Evolutionary conservation across 35 echinoderm and acorn worm genomes (phyloP).

Genomic region (Chiridota heheva): DNA sequence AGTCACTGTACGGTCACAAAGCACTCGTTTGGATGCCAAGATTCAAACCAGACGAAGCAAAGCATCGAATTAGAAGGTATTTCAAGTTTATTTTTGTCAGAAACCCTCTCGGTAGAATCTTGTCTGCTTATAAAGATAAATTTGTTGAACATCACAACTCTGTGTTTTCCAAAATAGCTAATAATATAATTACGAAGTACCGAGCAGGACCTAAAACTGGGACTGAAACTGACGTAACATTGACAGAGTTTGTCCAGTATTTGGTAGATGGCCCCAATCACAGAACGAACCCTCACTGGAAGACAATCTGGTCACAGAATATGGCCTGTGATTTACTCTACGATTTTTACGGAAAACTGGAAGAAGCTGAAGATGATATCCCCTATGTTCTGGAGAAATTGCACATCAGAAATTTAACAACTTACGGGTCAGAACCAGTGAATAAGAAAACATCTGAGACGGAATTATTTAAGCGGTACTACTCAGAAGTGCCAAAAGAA

Average conservation of each 20-base stretch:
- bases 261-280: slow-evolving; percentile 43
- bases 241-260: slow-evolving; percentile 81
- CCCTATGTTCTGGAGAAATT: slow-evolving; percentile 69
- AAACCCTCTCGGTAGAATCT: slow-evolving; percentile 78
- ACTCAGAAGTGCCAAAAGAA: slow-evolving; percentile 56
- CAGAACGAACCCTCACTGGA: slow-evolving; percentile 83
- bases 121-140: slow-evolving; percentile 92
- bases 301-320: slow-evolving; percentile 72
- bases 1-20: slow-evolving; percentile 77
- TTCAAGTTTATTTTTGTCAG: slow-evolving; percentile 90
- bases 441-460: slow-evolving; percentile 33
- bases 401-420: slow-evolving; percentile 47
- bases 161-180: slow-evolving; percentile 59
- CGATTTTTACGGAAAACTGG: slow-evolving; percentile 82
- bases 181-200: slow-evolving; percentile 57
- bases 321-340: slow-evolving; percentile 70
- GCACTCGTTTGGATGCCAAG: slow-evolving; percentile 73
- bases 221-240: slow-evolving; percentile 60
- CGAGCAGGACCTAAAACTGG: slow-evolving; percentile 4
- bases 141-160: slow-evolving; percentile 88
- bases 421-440: slow-evolving; percentile 29
- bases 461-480: slow-evolving; percentile 50
- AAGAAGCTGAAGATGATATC: slow-evolving; percentile 68
- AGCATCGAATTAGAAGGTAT: slow-evolving; percentile 56
- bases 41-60: slow-evolving; percentile 38